phyloP scores from a whole-genome alignment of 2,797 vertebrate genomes.

The Enteromius mattozi region DNA sequence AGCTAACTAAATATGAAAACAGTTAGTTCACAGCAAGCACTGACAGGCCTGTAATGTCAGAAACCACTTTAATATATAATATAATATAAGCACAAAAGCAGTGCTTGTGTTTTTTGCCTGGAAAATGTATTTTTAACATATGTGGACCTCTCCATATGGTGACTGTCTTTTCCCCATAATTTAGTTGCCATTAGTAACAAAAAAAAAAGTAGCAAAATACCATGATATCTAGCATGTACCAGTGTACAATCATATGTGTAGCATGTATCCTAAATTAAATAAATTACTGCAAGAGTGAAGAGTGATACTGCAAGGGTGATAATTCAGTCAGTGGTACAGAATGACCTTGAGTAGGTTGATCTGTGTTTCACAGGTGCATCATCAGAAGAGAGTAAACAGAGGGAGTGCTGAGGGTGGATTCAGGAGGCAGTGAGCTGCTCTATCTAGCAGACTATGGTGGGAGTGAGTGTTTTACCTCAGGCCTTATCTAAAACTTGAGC shows the following conservation, averaged over 20 bases:
- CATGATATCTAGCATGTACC: neutral
- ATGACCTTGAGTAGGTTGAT: neutral
- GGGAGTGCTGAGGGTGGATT: neutral
- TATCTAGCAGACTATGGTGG: neutral
- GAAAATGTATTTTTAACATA: neutral
- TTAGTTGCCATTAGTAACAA: neutral
- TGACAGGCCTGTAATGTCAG: neutral
- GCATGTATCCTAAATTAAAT: neutral
- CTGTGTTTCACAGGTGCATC: neutral
- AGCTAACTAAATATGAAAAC: neutral
- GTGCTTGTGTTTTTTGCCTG: neutral
- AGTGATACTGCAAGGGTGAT: too few species aligned
- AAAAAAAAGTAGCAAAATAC: neutral
- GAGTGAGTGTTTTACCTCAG: neutral
- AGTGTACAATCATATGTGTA: neutral
- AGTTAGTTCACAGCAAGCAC: neutral
- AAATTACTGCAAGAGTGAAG: neutral
- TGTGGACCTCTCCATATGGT: neutral
- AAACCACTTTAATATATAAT: neutral
- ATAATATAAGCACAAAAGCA: neutral
- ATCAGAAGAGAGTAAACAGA: neutral
- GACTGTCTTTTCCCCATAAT: neutral
- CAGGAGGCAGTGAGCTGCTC: neutral
- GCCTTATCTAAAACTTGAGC: conserved; percentile 1
- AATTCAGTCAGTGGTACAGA: neutral